Conservation (phyloP, 1,140 invertebrate genomes). For the Akabosia matsudoensis region DNA sequence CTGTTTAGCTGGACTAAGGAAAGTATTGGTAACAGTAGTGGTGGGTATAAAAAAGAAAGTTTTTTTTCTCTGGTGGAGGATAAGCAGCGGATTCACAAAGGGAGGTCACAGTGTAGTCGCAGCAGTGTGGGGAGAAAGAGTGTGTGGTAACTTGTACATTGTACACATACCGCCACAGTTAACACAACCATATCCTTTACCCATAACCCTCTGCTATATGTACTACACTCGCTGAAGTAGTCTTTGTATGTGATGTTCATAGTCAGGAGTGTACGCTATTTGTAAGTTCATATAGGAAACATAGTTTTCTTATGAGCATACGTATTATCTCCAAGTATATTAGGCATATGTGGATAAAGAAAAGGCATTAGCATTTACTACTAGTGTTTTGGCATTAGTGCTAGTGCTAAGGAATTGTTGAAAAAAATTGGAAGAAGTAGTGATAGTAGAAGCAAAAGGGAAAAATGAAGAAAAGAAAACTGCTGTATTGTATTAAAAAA, state of each 20-base stretch:
- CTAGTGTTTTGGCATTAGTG: constrained; percentile 18
- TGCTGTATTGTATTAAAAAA: not conserved
- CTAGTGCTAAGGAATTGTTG: constrained; percentile 16
- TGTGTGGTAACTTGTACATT: constrained; percentile 23
- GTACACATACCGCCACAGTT: constrained; percentile 1
- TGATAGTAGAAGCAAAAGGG: not conserved
- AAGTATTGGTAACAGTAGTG: not conserved
- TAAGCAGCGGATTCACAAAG: constrained; percentile 22
- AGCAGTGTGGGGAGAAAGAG: constrained; percentile 22
- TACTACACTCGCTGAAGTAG: too few species aligned
- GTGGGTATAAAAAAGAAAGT: constrained; percentile 16
- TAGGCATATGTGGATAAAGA: not conserved
- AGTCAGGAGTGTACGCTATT: too few species aligned
- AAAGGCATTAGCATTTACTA: constrained; percentile 16
- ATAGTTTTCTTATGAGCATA: not conserved
- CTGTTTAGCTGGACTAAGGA: not conserved
- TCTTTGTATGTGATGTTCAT: too few species aligned
- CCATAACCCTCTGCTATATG: not conserved
- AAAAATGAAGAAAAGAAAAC: not conserved
- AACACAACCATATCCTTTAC: not conserved
- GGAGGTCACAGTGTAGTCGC: constrained; percentile 22
- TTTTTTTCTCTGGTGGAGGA: constrained; percentile 22
- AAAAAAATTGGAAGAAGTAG: constrained; percentile 15
- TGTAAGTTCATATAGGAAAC: too few species aligned
- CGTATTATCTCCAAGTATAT: not conserved